Evolutionary conservation across 2,888 invertebrate genomes (phyloP), one percentile per base, ranked within the genome.

Genomic region (Esperia sulphurella): DNA sequence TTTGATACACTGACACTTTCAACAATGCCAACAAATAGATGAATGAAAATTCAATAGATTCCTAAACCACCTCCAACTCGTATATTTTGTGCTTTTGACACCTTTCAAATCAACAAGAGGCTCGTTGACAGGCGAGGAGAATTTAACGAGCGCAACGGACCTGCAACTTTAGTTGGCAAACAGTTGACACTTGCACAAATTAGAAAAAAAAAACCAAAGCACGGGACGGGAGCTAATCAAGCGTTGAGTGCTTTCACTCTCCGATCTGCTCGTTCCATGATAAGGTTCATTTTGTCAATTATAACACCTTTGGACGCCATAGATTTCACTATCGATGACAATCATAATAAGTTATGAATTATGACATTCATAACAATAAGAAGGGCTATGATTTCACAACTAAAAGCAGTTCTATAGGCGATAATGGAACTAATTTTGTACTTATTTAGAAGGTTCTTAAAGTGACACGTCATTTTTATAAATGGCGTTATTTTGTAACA

Each of bases 171-270:
- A 60, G 63, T 80, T 76, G 66, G 63, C 67, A 71, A 81, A 75
- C 74, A 66, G 68, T 75, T 74, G 76, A 74, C 71, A 72, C 66
- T 71, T 58, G 62, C 53, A 70, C 61, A 74, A 78, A 68, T 63
- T n/a, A n/a, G n/a, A n/a, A 75, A 74, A 77, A 21, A 21, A 21
- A 21, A 21, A 21, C 21, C n/a, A n/a, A 21, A 21, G 21, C 21
- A 2, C 21, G 21, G 21, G 21, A 21, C 21, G 58, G 57, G 68
- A 75, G 63, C 68, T 76, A 75, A 75, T 80, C 71, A 69, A 81
- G 67, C 83, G 80, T 80, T 71, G 63, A 67, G 58, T 72, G 75
- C 83, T 86, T 86, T 86, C 84, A 84, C 86, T 84, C 70, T 81
- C 67, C 60, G 65, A 57, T 62, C 64, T 61, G 65, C 55, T 65